These are phyloP conservation scores for Fistularia commersonii DNA, from an alignment of 2,797 vertebrate genomes.

Conservation along the genomic window DNA sequence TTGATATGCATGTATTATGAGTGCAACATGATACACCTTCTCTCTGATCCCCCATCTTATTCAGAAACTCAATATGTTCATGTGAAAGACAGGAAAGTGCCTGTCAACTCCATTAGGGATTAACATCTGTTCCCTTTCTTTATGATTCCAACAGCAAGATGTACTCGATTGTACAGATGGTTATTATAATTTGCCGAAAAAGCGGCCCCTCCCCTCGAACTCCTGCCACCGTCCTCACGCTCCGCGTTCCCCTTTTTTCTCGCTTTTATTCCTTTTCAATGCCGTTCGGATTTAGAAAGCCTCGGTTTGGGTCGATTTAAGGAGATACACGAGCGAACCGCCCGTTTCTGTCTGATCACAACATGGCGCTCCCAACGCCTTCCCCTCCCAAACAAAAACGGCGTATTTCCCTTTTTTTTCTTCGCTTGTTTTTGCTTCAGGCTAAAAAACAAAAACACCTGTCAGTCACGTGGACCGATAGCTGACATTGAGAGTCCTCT, in stretches of 20 bases:
- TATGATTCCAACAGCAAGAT: constrained; percentile 68
- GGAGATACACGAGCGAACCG: too few relatives aligned
- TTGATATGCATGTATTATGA: constrained; percentile 95
- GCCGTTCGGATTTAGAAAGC: constrained; percentile 5
- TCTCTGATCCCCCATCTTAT: constrained; percentile 83
- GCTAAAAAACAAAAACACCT: constrained; percentile 51
- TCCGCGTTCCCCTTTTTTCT: constrained; percentile 31
- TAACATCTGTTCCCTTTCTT: constrained; percentile 77
- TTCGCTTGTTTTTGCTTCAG: too few relatives aligned
- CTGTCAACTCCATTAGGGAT: constrained; percentile 77
- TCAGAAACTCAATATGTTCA: constrained; percentile 85
- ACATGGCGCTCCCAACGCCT: too few relatives aligned
- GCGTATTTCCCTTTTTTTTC: too few relatives aligned
- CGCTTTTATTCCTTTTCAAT: constrained; percentile 35
- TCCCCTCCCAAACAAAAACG: too few relatives aligned
- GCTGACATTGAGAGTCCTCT: constrained; percentile 73
- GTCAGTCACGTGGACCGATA: constrained; percentile 56
- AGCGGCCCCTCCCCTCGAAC: constrained; percentile 24
- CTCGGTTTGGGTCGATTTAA: too few relatives aligned
- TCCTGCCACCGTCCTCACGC: constrained; percentile 38
- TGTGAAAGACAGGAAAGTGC: constrained; percentile 75
- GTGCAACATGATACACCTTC: constrained; percentile 95
- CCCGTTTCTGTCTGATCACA: too few relatives aligned
- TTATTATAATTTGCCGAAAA: constrained; percentile 63
- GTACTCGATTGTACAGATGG: constrained; percentile 72